Base-by-base conservation (phyloP, 2,888 invertebrate genomes). In the Philhelius pedissequus region DNA sequence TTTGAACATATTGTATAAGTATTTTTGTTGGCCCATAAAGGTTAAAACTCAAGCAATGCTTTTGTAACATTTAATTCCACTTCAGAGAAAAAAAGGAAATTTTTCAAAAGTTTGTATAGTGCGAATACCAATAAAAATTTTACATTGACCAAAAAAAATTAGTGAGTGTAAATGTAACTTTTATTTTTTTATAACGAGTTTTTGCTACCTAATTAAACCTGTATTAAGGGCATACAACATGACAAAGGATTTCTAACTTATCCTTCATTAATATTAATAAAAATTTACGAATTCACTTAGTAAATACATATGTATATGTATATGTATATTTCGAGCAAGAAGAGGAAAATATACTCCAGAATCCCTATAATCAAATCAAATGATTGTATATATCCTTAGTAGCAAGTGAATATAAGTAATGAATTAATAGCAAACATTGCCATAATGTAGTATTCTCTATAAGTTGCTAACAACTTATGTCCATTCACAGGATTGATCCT, bases 391-490 rank as follows among this genome's bases (percentile, higher is more conserved):
- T n/a, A n/a, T 27, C 15, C 15, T 30, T 5, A 52, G 8, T 11
- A 15, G 4, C 52, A 52, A 15, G 15, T 2, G 52, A 52, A 15
- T 52, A 52, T 58, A 64, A 70, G 69, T 75, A 70, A 80, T 75
- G 62, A 11, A 75, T 64, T 52, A 70, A 80, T 58, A 76, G 66
- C 45, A 50, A 56, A 45, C 62, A 18, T 25, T 13, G 13, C 30
- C 54, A 48, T 76, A 32, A 81, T 66, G 70, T 50, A 58, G 25
- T 27, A 66, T 76, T 76, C 66, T 52, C 70, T 70, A 48, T 22
- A 66, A 76, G 81, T 76, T 40, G 3, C 52, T 15, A 25, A 64
- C 70, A 76, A 71, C 60, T 64, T 69, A 56, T 75, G 79, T 60
- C 79, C 66, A 60, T 73, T 40, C 2, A 9, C 11, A 48, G 56